Evolutionary conservation across 2,888 invertebrate species (phyloP).

Genomic region (Meganola albula): DNA sequence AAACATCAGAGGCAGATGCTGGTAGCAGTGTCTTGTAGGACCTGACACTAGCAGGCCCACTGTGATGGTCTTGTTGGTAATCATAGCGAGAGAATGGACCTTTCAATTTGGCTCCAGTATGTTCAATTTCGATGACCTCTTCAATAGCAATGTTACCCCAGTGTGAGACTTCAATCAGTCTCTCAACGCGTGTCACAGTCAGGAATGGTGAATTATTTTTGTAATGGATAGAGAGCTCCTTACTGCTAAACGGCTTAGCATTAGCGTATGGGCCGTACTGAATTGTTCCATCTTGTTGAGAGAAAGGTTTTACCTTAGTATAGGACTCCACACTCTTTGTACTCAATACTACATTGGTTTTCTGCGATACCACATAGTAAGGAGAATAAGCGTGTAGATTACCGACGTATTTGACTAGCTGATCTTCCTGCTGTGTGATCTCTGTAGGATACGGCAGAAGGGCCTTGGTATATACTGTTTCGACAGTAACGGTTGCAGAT

Average conservation of each 20-base stretch:
- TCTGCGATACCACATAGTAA: slow-evolving; percentile 88
- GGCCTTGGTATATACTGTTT: slow-evolving; percentile 85
- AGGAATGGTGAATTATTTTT: slow-evolving; percentile 98
- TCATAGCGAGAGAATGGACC: slow-evolving; percentile 98
- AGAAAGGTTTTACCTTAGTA: slow-evolving; percentile 88
- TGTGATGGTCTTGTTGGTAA: slow-evolving; percentile 94
- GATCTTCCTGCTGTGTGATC: slow-evolving; percentile 95
- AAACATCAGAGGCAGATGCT: slow-evolving; percentile 95
- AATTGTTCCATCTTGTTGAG: slow-evolving; percentile 87
- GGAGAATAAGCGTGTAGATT: slow-evolving; percentile 90
- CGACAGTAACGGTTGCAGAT: slow-evolving; percentile 79
- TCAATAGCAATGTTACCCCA: slow-evolving; percentile 99
- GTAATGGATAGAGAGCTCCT: slow-evolving; percentile 89
- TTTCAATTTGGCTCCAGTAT: slow-evolving; percentile 95
- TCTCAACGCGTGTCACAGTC: slow-evolving; percentile 90
- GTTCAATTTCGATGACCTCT: slow-evolving; percentile 93
- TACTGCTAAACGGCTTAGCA: slow-evolving; percentile 75
- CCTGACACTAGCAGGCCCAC: slow-evolving; percentile 92
- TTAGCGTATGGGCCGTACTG: slow-evolving; percentile 93
- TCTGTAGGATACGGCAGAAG: slow-evolving; percentile 90
- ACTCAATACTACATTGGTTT: slow-evolving; percentile 86
- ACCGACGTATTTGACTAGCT: slow-evolving; percentile 92
- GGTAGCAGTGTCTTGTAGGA: slow-evolving; percentile 92
- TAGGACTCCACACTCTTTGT: slow-evolving; percentile 89
- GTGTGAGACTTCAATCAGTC: slow-evolving; percentile 96